These are phyloP conservation scores for Rhyacophila evoluta DNA, from an alignment of 2,888 invertebrate species.

Conservation along the genomic window DNA sequence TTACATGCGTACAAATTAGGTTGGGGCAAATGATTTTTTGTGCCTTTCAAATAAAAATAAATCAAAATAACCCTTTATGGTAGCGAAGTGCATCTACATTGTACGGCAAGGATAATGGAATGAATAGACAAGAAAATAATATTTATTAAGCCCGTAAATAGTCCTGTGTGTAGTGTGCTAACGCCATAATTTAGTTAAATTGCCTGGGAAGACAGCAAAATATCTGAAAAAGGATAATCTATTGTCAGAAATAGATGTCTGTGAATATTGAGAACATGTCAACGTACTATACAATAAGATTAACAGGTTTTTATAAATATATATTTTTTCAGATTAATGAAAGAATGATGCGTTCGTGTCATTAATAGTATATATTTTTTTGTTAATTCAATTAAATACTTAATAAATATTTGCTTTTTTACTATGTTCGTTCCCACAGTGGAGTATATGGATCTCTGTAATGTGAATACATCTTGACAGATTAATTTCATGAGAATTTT, in stretches of 20 bases:
- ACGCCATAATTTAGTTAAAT: slow-evolving; percentile 28
- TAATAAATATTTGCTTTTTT: too few species aligned
- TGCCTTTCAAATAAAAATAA: slow-evolving; percentile 27
- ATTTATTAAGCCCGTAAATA: slow-evolving; percentile 41
- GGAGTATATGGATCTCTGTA: too few species aligned
- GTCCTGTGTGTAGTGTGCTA: slow-evolving; percentile 13
- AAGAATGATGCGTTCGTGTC: too few species aligned
- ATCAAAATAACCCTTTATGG: slow-evolving; percentile 29
- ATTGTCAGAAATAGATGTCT: neutral
- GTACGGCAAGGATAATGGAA: neutral
- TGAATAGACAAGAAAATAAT: slow-evolving; percentile 23
- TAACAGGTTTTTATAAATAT: slow-evolving; percentile 5
- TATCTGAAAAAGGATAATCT: neutral
- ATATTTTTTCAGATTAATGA: neutral
- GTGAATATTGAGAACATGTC: neutral
- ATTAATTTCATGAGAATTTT: too few species aligned
- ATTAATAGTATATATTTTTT: too few species aligned
- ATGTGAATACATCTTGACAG: too few species aligned
- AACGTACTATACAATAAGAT: neutral
- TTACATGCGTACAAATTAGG: slow-evolving; percentile 12
- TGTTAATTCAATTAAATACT: too few species aligned
- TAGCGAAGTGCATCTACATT: neutral
- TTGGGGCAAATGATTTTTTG: slow-evolving; percentile 19
- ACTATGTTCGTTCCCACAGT: too few species aligned
- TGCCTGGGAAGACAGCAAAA: neutral